Evolutionary conservation across 92 coral and sea anemone genomes (phyloP).

Genomic region (Zoanthus sociatus): DNA sequence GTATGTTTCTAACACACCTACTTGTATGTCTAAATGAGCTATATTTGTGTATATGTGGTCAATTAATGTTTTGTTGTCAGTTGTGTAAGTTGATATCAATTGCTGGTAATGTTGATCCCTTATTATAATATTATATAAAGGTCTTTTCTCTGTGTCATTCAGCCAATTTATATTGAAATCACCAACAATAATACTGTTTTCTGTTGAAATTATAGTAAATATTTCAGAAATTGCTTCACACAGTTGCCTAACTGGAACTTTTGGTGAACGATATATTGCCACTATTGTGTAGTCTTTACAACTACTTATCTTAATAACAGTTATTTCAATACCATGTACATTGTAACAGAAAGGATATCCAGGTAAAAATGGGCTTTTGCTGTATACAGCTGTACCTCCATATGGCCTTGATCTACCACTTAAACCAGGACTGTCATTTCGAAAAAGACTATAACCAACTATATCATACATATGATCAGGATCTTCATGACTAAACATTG

Average conservation of each 20-base stretch:
- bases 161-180: slow-evolving; percentile 38
- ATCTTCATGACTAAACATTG: slow-evolving; percentile 43
- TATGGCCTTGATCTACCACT: not conserved
- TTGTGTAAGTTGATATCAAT: slow-evolving; percentile 16
- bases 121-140: slow-evolving; percentile 23
- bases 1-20: slow-evolving; percentile 16
- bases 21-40: slow-evolving; percentile 18
- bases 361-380: slow-evolving; percentile 47
- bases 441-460: slow-evolving; percentile 18
- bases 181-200: slow-evolving; percentile 28
- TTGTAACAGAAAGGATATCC: slow-evolving; percentile 56
- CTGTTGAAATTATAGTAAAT: too few relatives aligned
- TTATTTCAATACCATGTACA: slow-evolving; percentile 57
- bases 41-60: slow-evolving; percentile 15
- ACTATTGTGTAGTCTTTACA: too few relatives aligned
- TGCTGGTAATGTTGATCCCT: slow-evolving; percentile 21
- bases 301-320: slow-evolving; percentile 25
- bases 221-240: too few relatives aligned
- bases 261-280: too few relatives aligned
- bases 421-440: not conserved
- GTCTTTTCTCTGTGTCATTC: slow-evolving; percentile 24
- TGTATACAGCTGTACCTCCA: slow-evolving; percentile 58
- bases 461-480: slow-evolving; percentile 56
- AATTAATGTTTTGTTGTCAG: slow-evolving; percentile 24
- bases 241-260: too few relatives aligned